Evolutionary conservation across 2,113 vertebrate species (phyloP).

Genomic region (Chlamydotis undulata): DNA sequence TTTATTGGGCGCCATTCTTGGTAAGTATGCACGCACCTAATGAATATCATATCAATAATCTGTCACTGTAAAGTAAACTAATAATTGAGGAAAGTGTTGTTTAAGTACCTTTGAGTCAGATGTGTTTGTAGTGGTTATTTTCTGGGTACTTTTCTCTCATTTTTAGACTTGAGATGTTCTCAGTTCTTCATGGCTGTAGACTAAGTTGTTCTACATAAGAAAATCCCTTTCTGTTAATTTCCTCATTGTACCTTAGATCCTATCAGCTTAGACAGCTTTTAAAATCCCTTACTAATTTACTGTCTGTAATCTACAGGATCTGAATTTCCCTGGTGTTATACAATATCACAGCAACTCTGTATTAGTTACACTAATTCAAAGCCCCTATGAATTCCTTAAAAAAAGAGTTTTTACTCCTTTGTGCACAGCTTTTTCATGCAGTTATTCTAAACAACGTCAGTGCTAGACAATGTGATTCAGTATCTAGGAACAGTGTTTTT

Average conservation of each 20-base stretch:
- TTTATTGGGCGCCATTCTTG: not conserved
- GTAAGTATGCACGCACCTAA: not conserved
- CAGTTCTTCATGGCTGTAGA: not conserved
- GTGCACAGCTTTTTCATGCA: not conserved
- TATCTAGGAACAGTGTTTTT: not conserved
- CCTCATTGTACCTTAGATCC: rapidly evolving
- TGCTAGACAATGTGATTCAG: not conserved
- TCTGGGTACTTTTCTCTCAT: not conserved
- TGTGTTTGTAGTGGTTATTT: not conserved
- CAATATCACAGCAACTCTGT: not conserved
- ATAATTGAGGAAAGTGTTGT: not conserved
- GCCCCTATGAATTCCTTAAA: not conserved
- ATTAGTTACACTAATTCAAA: not conserved
- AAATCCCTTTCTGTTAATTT: not conserved
- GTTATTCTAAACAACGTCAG: not conserved
- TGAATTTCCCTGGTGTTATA: not conserved
- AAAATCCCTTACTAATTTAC: not conserved
- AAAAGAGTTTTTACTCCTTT: not conserved
- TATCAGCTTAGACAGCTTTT: not conserved
- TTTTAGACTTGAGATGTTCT: not conserved
- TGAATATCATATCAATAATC: not conserved
- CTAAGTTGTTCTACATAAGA: not conserved
- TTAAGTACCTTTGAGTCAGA: not conserved
- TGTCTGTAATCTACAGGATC: not conserved
- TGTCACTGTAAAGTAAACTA: not conserved